Percentiles rank a stretch among this genome's conserved stretches.
These are phyloP conservation scores for Archips xylosteana DNA, from an alignment of 2,888 invertebrate species.

Conservation along the genomic window DNA sequence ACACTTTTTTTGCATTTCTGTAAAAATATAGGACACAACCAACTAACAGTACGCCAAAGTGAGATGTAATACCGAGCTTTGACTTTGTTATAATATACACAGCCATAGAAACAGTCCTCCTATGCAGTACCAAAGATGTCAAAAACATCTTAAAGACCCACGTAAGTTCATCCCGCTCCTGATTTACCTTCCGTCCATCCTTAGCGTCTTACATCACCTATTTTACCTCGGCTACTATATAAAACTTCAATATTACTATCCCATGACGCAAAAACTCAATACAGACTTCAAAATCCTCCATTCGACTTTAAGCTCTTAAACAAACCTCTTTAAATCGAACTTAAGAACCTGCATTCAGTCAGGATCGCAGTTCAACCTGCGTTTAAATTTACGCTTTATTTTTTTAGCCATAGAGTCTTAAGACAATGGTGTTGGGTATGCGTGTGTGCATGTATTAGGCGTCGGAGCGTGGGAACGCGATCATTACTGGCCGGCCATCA, in stretches of 20 bases:
- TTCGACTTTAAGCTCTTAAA: background rate
- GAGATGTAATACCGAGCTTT: background rate
- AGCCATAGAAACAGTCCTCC: background rate
- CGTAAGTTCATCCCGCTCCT: background rate
- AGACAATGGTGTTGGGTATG: background rate
- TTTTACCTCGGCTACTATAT: constrained; percentile 31
- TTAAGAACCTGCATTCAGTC: background rate
- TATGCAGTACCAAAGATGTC: background rate
- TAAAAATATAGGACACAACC: too few relatives aligned
- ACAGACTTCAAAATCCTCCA: background rate
- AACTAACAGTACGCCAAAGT: too few relatives aligned
- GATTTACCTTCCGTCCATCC: constrained; percentile 2
- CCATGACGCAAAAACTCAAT: constrained; percentile 23
- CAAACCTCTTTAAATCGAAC: background rate
- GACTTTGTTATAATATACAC: background rate
- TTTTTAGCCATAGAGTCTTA: background rate
- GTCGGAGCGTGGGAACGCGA: constrained; percentile 42
- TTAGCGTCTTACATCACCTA: constrained; percentile 31
- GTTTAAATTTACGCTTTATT: background rate
- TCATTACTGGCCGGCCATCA: constrained; percentile 36
- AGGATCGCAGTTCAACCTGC: background rate
- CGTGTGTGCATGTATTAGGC: constrained; percentile 38
- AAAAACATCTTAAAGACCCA: background rate
- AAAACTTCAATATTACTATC: constrained; percentile 29
- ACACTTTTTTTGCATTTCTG: too few relatives aligned